Evolutionary conservation across 2,888 invertebrate species (phyloP).

Genomic region (Sepiola atlantica): DNA sequence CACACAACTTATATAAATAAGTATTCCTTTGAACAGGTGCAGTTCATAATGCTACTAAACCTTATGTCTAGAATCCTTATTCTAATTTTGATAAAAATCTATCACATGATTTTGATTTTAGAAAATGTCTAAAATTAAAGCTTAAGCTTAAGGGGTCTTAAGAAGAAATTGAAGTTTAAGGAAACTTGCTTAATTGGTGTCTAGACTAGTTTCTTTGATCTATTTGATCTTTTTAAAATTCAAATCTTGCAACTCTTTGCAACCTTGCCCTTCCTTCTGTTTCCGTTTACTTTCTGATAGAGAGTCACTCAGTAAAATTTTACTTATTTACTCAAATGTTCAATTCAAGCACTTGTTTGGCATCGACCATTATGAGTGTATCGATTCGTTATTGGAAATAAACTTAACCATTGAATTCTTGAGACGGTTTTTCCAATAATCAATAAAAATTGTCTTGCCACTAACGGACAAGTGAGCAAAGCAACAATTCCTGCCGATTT

Average conservation of each 20-base stretch:
- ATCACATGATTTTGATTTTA: no score
- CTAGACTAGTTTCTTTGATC: no score
- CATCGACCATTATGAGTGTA: neutral
- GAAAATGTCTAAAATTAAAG: no score
- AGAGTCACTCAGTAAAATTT: neutral
- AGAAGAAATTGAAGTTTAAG: no score
- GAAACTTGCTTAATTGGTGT: no score
- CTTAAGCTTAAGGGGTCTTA: no score
- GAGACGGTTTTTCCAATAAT: neutral
- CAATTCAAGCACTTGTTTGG: neutral
- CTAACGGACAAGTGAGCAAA: neutral
- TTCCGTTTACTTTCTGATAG: neutral
- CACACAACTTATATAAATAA: no score
- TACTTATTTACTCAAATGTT: neutral
- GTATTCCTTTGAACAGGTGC: no score
- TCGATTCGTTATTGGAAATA: neutral
- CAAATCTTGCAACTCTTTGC: neutral
- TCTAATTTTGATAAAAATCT: no score
- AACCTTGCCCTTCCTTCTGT: neutral
- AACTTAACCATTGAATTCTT: neutral
- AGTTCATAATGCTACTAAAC: no score
- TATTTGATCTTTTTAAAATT: neutral
- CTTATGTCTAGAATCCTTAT: no score
- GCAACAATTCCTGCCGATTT: neutral
- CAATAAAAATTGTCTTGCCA: neutral